Evolutionary conservation across 1,140 invertebrate species (phyloP).

Genomic region (Caenorhabditis remanei): DNA sequence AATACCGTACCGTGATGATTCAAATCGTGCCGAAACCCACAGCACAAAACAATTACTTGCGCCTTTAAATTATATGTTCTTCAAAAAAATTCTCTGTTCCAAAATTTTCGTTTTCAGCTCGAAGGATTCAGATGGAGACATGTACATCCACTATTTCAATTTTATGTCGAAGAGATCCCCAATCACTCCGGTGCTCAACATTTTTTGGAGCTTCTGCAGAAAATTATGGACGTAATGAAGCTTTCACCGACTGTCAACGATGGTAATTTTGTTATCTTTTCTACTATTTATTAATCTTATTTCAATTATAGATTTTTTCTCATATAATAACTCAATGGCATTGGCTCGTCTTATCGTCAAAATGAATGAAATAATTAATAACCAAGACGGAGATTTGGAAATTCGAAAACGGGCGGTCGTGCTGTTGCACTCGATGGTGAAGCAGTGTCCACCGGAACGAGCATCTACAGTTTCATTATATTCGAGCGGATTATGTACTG

Average conservation of each 20-base stretch:
- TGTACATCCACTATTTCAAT: neutral
- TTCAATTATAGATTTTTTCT: conserved; percentile 5
- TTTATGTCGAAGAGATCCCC: neutral
- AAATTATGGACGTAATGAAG: neutral
- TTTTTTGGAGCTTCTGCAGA: neutral
- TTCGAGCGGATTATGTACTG: too few species aligned
- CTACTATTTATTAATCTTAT: neutral
- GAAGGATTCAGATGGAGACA: neutral
- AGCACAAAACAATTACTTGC: too few species aligned
- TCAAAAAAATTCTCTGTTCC: too few species aligned
- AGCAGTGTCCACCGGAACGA: neutral
- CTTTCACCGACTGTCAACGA: neutral
- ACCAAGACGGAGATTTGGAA: neutral
- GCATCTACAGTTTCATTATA: neutral
- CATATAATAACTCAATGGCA: neutral
- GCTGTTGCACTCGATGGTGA: neutral
- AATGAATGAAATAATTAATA: neutral
- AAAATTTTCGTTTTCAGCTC: neutral
- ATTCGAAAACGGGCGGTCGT: neutral
- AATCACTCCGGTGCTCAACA: neutral
- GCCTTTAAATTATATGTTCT: too few species aligned
- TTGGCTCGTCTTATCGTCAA: neutral
- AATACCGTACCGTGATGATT: neutral
- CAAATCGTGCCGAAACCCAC: too few species aligned
- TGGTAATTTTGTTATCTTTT: neutral